A percentile compares a stretch with the other conserved stretches of the same genome.
These are phyloP conservation scores for Callitettix versicolor DNA, from an alignment of 1,140 invertebrate genomes.

Conservation along the genomic window DNA sequence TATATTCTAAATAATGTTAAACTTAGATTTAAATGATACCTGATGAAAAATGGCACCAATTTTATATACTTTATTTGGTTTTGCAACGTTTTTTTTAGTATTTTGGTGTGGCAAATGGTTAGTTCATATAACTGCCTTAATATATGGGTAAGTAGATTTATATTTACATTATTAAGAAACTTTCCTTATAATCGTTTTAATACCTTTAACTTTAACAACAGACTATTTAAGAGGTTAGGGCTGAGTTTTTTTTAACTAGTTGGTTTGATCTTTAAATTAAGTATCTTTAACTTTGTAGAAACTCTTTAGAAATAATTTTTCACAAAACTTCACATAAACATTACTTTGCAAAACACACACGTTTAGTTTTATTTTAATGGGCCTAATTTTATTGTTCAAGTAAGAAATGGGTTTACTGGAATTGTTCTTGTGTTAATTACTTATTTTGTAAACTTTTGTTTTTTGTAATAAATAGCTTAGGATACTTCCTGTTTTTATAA, in stretches of 20 bases:
- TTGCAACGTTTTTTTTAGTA: slow-evolving; percentile 53
- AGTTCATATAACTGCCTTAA: slow-evolving; percentile 48
- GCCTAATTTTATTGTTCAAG: no score
- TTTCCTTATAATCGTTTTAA: slow-evolving; percentile 1
- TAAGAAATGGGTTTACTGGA: no score
- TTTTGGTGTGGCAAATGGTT: slow-evolving; percentile 54
- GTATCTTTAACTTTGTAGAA: neutral
- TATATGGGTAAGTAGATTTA: slow-evolving; percentile 38
- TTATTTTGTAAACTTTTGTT: no score
- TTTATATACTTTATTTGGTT: slow-evolving; percentile 39
- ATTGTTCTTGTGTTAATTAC: no score
- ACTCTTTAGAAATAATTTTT: neutral
- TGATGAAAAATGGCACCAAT: slow-evolving; percentile 24
- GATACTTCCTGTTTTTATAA: no score
- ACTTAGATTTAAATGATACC: no score
- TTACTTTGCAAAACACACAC: no score
- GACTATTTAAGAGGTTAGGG: neutral
- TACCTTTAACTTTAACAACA: neutral
- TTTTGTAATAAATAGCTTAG: no score
- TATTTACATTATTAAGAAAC: neutral
- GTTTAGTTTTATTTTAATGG: no score
- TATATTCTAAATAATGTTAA: no score
- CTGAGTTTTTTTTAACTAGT: neutral
- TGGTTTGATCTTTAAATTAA: neutral
- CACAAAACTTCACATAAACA: neutral